These are phyloP conservation scores for Tryphoninae sp. DNA, from an alignment of 2,888 invertebrate species.

Conservation along the genomic window DNA sequence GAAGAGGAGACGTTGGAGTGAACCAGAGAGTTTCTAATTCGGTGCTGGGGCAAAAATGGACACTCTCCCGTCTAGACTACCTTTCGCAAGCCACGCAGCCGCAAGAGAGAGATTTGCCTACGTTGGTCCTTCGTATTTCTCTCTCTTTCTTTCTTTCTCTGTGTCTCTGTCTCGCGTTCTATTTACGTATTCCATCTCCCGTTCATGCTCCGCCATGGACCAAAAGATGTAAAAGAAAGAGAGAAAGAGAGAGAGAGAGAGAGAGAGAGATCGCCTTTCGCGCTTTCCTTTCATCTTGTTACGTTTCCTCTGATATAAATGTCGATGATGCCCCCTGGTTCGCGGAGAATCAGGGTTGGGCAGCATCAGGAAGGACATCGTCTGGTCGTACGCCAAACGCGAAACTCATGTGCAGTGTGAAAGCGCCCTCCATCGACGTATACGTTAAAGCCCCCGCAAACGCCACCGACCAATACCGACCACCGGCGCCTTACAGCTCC, in stretches of 20 bases:
- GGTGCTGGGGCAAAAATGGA: constrained; percentile 78
- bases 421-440: constrained; percentile 24
- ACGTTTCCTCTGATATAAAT: constrained; percentile 73
- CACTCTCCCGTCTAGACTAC: constrained; percentile 72
- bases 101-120: constrained; percentile 1
- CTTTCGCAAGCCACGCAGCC: constrained; percentile 57
- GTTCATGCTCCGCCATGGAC: constrained; percentile 71
- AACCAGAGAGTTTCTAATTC: constrained; percentile 70
- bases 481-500: constrained; percentile 3
- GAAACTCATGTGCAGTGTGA: constrained; percentile 45
- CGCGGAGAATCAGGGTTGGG: constrained; percentile 21
- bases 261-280: constrained; percentile 66
- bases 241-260: constrained; percentile 14
- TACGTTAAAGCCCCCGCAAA: constrained; percentile 16
- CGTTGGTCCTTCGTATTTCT: constrained; percentile 57
- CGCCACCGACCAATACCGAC: constrained; percentile 9
- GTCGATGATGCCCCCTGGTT: not conserved
- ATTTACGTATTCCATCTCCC: constrained; percentile 80
- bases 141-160: constrained; percentile 47
- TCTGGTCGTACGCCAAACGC: constrained; percentile 28
- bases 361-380: constrained; percentile 3
- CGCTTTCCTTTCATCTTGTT: constrained; percentile 79
- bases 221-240: constrained; percentile 26
- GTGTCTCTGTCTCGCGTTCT: constrained; percentile 70
- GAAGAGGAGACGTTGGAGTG: constrained; percentile 55